Conservation (phyloP, 2,888 invertebrate species). For the Dermolepida albohirtum region DNA sequence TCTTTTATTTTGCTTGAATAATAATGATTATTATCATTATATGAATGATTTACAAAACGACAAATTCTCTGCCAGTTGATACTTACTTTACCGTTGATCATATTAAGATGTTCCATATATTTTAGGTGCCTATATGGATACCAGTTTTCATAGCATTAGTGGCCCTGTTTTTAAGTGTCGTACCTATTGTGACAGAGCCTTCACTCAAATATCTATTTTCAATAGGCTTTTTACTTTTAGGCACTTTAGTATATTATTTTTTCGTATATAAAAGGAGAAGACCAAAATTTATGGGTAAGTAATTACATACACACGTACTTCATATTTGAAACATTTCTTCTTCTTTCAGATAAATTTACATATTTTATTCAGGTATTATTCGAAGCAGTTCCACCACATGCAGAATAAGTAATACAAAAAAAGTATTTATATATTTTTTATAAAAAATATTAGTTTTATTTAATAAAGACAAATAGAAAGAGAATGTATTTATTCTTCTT, state of each 20-base stretch:
- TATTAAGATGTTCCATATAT: conserved; percentile 31
- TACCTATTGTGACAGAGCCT: conserved; percentile 82
- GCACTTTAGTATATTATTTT: conserved; percentile 77
- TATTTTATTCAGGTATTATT: conserved; percentile 75
- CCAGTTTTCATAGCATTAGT: conserved; percentile 79
- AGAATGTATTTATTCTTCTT: conserved; percentile 21
- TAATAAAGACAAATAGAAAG: conserved; percentile 9
- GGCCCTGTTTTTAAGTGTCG: conserved; percentile 78
- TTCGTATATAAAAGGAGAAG: conserved; percentile 79
- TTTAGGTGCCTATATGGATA: conserved; percentile 75
- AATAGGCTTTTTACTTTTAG: conserved; percentile 76
- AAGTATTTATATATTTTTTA: conserved; percentile 6
- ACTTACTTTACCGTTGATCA: too few species aligned
- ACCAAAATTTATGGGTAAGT: conserved; percentile 75
- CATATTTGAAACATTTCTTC: conserved; percentile 49
- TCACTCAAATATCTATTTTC: conserved; percentile 83
- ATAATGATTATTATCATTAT: too few species aligned
- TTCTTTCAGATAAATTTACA: conserved; percentile 73
- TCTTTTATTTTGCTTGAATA: too few species aligned
- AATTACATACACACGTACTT: conserved; percentile 33
- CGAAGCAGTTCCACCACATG: conserved; percentile 73
- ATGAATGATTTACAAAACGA: too few species aligned
- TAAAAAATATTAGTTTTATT: conserved; percentile 18
- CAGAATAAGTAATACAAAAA: conserved; percentile 10
- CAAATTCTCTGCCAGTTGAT: too few species aligned